Base-by-base conservation (phyloP, 53 echinoderm and acorn worm species). In the Astropecten irregularis region DNA sequence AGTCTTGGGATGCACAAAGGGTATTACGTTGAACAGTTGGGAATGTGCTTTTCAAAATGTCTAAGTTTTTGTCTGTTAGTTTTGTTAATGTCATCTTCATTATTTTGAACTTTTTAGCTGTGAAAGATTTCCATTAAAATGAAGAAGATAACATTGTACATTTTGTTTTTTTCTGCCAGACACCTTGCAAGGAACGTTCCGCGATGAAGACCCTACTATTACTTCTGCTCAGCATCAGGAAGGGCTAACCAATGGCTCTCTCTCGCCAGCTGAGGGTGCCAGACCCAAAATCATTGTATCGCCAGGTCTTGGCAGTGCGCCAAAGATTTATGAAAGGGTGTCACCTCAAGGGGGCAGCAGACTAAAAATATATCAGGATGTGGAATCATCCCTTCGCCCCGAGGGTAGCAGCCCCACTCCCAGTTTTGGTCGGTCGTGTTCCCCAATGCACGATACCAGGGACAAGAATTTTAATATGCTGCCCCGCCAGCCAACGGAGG, bases 301-400 rank as follows among this genome's bases (percentile, higher is more conserved):
- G 13, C 71, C 58, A 22, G 40, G 15, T 19, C 19, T 16, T 26
- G 58, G 40, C 18, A 49, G 20, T 28, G 42, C 54, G 36, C 77
- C 77, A 2, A 48, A 79, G 63, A 60, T 79, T 6, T 3, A 62
- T 1, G 79, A 62, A 47, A 42, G 63, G 13, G 79, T 79, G 20
- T 63, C 79, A 21, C 79, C 79, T 23, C 79, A 62, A 61, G 79
- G 79, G 44, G 63, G 79, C 21, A 79, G 63, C 31, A 79, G 27
- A 47, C 44, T 31, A 29, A 49, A 79, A 32, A 30, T 63, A 15
- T 79, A 62, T 22, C 16, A 46, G 9, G 79, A 79, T 20, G 23
- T 22, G 25, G 58, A 74, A 20, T 42, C 58, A 18, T 19, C 58
- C 25, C 7, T 5, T 27, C 42, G 14, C 9, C 36, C 20, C 14